Evolutionary conservation across 2,113 vertebrate genomes (phyloP).

Genomic region (Nasalis larvatus): DNA sequence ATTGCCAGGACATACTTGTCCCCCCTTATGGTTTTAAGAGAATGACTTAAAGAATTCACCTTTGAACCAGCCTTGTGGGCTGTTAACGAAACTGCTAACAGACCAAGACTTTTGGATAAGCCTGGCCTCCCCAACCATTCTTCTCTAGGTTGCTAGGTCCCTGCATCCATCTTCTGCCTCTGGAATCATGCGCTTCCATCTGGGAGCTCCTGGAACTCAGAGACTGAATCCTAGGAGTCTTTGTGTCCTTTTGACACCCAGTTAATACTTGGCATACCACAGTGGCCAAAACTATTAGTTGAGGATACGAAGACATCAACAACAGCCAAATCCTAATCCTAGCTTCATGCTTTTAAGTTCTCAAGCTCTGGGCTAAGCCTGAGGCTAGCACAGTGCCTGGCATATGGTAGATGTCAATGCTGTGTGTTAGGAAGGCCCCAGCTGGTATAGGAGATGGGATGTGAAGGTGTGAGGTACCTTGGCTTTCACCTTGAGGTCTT

Average conservation of each 20-base stretch:
- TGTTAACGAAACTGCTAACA: not conserved
- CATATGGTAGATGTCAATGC: not conserved
- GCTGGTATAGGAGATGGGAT: not conserved
- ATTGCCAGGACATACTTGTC: not conserved
- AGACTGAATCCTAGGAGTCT: not conserved
- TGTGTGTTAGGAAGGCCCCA: not conserved
- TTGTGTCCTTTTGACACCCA: too few relatives aligned
- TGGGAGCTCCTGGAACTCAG: not conserved
- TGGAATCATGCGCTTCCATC: not conserved
- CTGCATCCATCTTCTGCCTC: not conserved
- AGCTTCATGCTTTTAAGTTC: not conserved
- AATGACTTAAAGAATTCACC: not conserved
- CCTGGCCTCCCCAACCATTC: not conserved
- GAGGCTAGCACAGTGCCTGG: not conserved
- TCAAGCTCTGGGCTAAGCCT: not conserved
- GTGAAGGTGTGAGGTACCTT: not conserved
- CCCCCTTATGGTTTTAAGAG: not conserved
- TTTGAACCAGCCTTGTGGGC: not conserved
- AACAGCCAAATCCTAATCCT: not conserved
- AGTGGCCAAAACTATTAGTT: not conserved
- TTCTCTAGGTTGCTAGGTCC: not conserved
- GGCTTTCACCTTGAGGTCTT: not conserved
- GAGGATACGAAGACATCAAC: not conserved
- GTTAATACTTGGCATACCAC: not conserved
- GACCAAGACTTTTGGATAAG: not conserved